Base-by-base conservation (phyloP, 2,113 vertebrate species). In the Pollimyrus isidori region DNA sequence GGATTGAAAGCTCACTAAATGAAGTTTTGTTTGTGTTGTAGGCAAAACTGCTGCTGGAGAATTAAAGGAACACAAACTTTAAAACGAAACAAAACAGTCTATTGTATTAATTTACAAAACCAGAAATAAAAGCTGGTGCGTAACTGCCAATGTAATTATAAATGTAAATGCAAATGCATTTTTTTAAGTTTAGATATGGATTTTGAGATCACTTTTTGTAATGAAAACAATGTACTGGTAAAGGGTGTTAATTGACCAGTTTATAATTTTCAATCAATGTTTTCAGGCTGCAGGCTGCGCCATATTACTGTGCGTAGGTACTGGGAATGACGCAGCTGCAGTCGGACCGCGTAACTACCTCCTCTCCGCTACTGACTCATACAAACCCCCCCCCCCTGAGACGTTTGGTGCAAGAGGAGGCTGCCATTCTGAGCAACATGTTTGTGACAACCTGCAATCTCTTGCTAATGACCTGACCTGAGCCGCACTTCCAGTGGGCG, bases 1-100 rank as follows among this genome's bases (percentile, higher is more conserved):
- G 94, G 93, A 94, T 92, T 95, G 94, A 93, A 94, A 94, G 95
- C 95, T 96, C 94, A 94, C 95, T 94, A 95, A 96, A 95, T 94
- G 93, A 93, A 95, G 94, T 93, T 89, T 93, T 93, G 91, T 91
- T 93, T 91, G 92, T 94, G 92, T 94, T 86, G 89, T 92, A 91
- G 92, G 93, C 93, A 92, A 5, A 94, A 93, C 0, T 91, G 92
- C 90, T 92, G 92, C 85, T 91, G 93, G 87, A 48, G 88, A 69
- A 91, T 92, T 92, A 90, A 87, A 91, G 91, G 90, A 90, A 90
- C 91, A 91, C 89, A 45, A 42, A 52, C 89, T 52, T 53, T 23
- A 53, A 88, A 89, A 89, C 11, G 10, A 69, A 87, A 56, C 82
- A 88, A 39, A 86, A 46, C 82, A 89, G 65, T 30, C 35, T 10